Percentiles rank a stretch among this genome's conserved stretches.
Evolutionary conservation across 92 coral and sea anemone species (phyloP).

Genomic region (Parazoanthus swiftii): DNA sequence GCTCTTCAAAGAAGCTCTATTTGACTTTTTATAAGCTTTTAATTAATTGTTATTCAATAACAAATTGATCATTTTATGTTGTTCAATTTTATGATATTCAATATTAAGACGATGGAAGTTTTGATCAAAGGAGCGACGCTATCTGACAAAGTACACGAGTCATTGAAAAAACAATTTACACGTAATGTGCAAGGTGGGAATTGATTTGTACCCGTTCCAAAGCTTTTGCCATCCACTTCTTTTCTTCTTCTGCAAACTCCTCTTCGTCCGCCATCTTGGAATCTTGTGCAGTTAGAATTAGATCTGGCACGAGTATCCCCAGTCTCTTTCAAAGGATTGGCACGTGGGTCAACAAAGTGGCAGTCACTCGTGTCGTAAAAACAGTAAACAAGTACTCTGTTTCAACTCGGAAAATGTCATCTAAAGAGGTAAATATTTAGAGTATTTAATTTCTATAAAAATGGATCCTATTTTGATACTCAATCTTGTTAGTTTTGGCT

Average conservation of each 20-base stretch:
- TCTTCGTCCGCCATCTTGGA: conserved; percentile 36
- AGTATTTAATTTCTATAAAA: neutral
- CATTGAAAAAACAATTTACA: neutral
- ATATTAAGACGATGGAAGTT: too few species aligned
- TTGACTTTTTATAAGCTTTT: too few species aligned
- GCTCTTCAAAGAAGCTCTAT: too few species aligned
- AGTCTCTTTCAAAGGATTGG: neutral
- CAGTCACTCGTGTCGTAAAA: too few species aligned
- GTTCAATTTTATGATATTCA: too few species aligned
- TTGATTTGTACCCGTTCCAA: conserved; percentile 26
- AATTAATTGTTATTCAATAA: too few species aligned
- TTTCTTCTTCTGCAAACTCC: conserved; percentile 22
- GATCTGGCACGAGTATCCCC: conserved; percentile 33
- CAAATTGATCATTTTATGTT: too few species aligned
- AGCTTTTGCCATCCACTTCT: conserved; percentile 37
- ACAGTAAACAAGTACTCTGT: too few species aligned
- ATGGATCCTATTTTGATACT: neutral
- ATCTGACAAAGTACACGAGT: neutral
- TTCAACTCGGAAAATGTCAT: neutral
- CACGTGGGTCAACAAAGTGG: neutral
- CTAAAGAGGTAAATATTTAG: conserved; percentile 1
- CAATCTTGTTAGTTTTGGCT: neutral
- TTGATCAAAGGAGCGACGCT: neutral
- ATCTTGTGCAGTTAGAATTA: neutral
- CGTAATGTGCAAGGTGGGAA: neutral